Percentiles rank a stretch among this genome's conserved stretches.
These are phyloP conservation scores for Cryptotis parvus DNA, from an alignment of 2,113 vertebrate species.

Conservation along the genomic window DNA sequence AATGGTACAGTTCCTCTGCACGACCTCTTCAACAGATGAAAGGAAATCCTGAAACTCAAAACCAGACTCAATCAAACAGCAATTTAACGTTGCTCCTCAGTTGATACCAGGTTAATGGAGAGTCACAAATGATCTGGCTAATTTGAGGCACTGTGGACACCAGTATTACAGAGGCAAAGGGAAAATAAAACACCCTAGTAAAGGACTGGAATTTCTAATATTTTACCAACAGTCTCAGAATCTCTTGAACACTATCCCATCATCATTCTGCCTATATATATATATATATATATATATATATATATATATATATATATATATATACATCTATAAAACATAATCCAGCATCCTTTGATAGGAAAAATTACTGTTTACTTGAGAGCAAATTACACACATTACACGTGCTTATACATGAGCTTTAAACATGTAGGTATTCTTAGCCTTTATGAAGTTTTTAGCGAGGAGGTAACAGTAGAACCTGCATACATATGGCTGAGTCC, in stretches of 20 bases:
- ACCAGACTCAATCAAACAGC: background rate
- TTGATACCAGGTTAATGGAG: background rate
- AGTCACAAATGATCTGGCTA: background rate
- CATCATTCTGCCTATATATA: background rate
- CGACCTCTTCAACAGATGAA: conserved; percentile 9
- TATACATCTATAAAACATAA: background rate
- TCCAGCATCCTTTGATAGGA: background rate
- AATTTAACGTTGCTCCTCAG: background rate
- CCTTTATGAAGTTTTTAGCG: background rate
- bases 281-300: background rate
- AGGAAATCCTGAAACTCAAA: conserved; percentile 43
- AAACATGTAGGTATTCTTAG: background rate
- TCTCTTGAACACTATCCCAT: background rate
- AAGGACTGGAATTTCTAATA: background rate
- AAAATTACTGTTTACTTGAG: conserved; percentile 42
- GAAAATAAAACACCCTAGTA: background rate
- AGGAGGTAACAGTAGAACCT: background rate
- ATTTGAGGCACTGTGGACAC: background rate
- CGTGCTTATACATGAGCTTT: background rate
- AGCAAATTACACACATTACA: background rate
- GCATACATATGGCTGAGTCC: background rate
- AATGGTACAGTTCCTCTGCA: conserved; percentile 62
- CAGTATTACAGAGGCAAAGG: background rate
- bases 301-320: background rate
- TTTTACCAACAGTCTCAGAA: conserved; percentile 28